Percentiles rank a stretch among this genome's conserved stretches.
phyloP scores from a whole-genome alignment of 2,797 vertebrate genomes.

The Gobionotothen gibberifrons region DNA sequence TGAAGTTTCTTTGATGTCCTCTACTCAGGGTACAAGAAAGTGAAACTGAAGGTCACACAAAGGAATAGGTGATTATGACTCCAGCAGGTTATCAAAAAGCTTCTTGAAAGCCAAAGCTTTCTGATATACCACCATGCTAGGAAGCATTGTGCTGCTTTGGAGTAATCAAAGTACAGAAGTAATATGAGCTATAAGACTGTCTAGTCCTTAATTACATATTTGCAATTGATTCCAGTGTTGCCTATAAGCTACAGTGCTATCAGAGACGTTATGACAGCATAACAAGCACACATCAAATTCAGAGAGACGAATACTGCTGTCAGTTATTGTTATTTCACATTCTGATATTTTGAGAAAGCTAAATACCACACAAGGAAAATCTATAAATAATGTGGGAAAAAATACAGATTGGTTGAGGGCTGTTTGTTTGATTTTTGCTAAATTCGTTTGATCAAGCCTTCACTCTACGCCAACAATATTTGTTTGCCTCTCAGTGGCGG shows the following conservation, averaged over 20 bases:
- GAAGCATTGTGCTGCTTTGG: neutral
- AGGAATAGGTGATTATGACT: constrained; percentile 57
- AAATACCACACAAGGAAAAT: constrained; percentile 37
- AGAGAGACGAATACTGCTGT: constrained; percentile 32
- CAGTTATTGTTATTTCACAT: constrained; percentile 33
- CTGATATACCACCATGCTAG: constrained; percentile 11
- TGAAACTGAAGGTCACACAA: constrained; percentile 58
- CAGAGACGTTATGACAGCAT: constrained; percentile 8
- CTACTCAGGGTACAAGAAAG: constrained; percentile 34
- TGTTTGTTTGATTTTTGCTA: constrained; percentile 50
- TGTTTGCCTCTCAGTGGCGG: constrained; percentile 51
- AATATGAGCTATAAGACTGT: neutral
- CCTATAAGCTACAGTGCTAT: neutral
- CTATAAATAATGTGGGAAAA: constrained; percentile 63
- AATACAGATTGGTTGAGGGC: constrained; percentile 36
- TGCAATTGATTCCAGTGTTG: constrained; percentile 1
- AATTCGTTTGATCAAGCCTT: constrained; percentile 62
- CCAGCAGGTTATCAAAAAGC: constrained; percentile 14
- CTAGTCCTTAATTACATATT: constrained; percentile 2
- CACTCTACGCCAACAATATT: constrained; percentile 43
- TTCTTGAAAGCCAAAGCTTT: constrained; percentile 17
- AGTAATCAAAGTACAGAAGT: constrained; percentile 16
- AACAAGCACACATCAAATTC: constrained; percentile 22
- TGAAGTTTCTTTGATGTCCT: constrained; percentile 65
- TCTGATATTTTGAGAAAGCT: constrained; percentile 37